Evolutionary conservation across 2,888 invertebrate genomes (phyloP).

Genomic region (Trissolcus japonicus): DNA sequence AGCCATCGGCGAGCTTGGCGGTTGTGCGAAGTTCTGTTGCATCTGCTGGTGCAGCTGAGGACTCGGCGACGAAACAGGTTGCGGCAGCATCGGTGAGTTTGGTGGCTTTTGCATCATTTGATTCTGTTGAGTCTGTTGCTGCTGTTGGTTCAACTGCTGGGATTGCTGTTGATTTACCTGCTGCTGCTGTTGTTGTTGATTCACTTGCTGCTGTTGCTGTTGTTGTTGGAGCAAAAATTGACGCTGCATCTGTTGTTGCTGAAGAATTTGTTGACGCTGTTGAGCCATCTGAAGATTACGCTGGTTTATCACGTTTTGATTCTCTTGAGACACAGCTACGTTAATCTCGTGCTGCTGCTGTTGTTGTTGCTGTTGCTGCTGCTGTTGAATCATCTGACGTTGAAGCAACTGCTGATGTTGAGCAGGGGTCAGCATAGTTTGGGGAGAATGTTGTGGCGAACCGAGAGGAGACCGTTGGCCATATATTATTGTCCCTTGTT

Average conservation of each 20-base stretch:
- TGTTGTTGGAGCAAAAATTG: slow-evolving; percentile 76
- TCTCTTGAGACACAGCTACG: slow-evolving; percentile 59
- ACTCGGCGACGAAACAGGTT: slow-evolving; percentile 74
- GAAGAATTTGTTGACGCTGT: slow-evolving; percentile 65
- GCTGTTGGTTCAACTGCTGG: slow-evolving; percentile 72
- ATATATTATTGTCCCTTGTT: slow-evolving; percentile 70
- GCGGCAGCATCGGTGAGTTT: slow-evolving; percentile 74
- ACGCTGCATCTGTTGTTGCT: slow-evolving; percentile 65
- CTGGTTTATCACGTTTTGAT: slow-evolving; percentile 64
- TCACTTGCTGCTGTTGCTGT: slow-evolving; percentile 70
- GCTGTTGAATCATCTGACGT: slow-evolving; percentile 65
- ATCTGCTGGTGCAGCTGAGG: slow-evolving; percentile 76
- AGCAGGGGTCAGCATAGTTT: slow-evolving; percentile 70
- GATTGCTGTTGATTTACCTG: slow-evolving; percentile 69
- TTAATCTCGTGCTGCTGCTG: slow-evolving; percentile 62
- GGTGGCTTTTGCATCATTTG: slow-evolving; percentile 75
- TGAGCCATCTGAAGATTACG: slow-evolving; percentile 62
- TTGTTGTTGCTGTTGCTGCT: slow-evolving; percentile 64
- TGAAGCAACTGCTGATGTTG: slow-evolving; percentile 72
- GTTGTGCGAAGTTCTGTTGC: slow-evolving; percentile 73
- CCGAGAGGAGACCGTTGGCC: slow-evolving; percentile 73
- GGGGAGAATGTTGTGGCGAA: slow-evolving; percentile 71
- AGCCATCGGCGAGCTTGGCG: slow-evolving; percentile 78
- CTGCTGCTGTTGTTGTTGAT: slow-evolving; percentile 72
- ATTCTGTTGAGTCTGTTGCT: slow-evolving; percentile 60